These are phyloP conservation scores for Panonychus citri DNA, from an alignment of 1,140 invertebrate species.

Conservation along the genomic window DNA sequence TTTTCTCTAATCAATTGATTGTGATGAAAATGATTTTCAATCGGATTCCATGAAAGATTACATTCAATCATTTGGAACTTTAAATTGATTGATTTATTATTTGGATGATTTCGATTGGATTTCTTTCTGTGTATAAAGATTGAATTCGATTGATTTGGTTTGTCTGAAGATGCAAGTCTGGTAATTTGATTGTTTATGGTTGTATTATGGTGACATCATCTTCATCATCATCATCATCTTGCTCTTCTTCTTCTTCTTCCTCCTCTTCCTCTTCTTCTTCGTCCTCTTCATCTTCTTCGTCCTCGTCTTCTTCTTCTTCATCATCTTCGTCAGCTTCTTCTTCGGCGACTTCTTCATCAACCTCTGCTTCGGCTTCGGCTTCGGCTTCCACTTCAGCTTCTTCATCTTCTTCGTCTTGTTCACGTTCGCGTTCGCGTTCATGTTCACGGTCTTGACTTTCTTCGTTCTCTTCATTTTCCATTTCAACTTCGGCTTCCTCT, in stretches of 20 bases:
- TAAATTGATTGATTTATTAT: too few relatives aligned
- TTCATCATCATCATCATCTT: not conserved
- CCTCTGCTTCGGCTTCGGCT: not conserved
- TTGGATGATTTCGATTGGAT: too few relatives aligned
- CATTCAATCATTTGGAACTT: too few relatives aligned
- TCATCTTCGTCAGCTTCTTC: not conserved
- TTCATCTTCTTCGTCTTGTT: not conserved
- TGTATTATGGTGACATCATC: too few relatives aligned
- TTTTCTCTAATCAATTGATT: too few relatives aligned
- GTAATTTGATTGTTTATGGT: too few relatives aligned
- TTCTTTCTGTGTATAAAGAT: too few relatives aligned
- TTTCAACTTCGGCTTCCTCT: not conserved
- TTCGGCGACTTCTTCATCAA: not conserved
- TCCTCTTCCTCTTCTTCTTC: not conserved
- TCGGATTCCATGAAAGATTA: too few relatives aligned
- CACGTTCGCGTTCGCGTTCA: too few relatives aligned
- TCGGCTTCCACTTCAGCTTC: not conserved
- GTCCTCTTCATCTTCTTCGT: not conserved
- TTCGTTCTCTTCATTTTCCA: not conserved
- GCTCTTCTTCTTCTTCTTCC: not conserved
- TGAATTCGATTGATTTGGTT: too few relatives aligned
- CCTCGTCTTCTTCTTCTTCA: not conserved
- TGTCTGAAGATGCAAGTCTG: too few relatives aligned
- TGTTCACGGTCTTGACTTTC: not conserved
- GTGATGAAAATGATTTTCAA: too few relatives aligned